Evolutionary conservation across 2,113 vertebrate species (phyloP), one percentile per base, ranked within the genome.

Genomic region (Thomomys bottae): DNA sequence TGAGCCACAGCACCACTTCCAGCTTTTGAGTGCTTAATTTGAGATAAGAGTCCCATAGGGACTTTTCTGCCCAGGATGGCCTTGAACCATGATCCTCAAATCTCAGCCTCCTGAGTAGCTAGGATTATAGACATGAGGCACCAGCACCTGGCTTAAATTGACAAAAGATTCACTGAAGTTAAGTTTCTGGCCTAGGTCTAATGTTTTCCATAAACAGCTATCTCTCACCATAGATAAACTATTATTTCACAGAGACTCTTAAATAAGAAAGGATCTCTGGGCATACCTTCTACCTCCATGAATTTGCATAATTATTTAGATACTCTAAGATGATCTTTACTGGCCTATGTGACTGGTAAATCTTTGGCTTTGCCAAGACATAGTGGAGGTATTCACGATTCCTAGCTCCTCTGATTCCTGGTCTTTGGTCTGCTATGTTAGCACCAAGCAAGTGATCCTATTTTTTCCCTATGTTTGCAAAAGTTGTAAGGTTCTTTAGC

Each of bases 171-270:
- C 49, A 54, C 49, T 20, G 11, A 54, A 54, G 49, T 54, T 54
- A 54, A 54, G 18, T 54, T 15, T 54, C 18, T 15, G 18, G 49
- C 49, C 40, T 66, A 78, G 72, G 14, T 36, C 36, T 66, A 70
- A 49, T 59, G 26, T 75, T 92, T 90, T 57, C 38, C 59, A 82
- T 83, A 38, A 88, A 79, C 7, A 40, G 73, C 78, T 93, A 79
- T 87, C 21, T 82, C 20, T 88, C 26, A 21, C 18, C 42, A 38
- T 14, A 17, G 30, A 36, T 87, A 79, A 84, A 63, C 34, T 73
- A 2, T 77, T 80, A 57, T 32, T 5, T 30, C 76, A 75, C 3
- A 61, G 40, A 85, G 40, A 80, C 26, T 80, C 59, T 71, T 54
- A 11, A 5, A 92, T 17, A 54, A 63, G 88, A 87, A 83, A 24